phyloP scores from a whole-genome alignment of 2,888 invertebrate genomes.

The Drosophila dives region DNA sequence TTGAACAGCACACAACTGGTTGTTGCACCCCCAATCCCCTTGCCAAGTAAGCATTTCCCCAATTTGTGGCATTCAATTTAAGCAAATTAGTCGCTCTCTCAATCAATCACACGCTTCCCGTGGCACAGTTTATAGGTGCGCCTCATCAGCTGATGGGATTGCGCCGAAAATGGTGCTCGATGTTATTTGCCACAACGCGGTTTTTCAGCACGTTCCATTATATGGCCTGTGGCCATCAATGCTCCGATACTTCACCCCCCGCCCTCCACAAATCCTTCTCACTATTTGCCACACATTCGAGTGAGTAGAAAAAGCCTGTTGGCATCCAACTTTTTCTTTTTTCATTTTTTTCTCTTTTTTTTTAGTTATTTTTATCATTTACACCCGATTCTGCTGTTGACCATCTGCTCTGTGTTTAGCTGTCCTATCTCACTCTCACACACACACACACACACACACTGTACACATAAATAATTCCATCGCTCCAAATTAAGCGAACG shows the following conservation, averaged over 20 bases:
- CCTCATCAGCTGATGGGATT: slow-evolving; percentile 11
- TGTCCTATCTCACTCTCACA: neutral
- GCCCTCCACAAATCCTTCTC: neutral
- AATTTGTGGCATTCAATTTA: slow-evolving; percentile 27
- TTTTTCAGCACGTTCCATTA: slow-evolving; percentile 69
- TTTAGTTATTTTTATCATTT: slow-evolving; percentile 15
- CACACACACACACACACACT: slow-evolving; percentile 2
- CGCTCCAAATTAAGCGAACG: slow-evolving; percentile 81
- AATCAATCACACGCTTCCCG: neutral
- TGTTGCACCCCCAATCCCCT: neutral
- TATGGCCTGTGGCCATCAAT: slow-evolving; percentile 18
- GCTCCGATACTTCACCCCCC: neutral
- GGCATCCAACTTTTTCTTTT: slow-evolving; percentile 29
- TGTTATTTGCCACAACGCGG: slow-evolving; percentile 65
- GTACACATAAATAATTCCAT: slow-evolving; percentile 75
- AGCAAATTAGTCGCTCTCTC: slow-evolving; percentile 30
- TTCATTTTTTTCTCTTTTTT: slow-evolving; percentile 21
- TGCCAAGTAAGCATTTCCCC: slow-evolving; percentile 2
- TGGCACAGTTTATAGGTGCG: slow-evolving; percentile 35
- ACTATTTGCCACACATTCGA: slow-evolving; percentile 1
- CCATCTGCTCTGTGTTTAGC: slow-evolving; percentile 16
- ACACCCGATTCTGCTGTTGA: slow-evolving; percentile 7
- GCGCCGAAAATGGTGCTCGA: slow-evolving; percentile 41
- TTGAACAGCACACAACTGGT: neutral
- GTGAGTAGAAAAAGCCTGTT: slow-evolving; percentile 48